phyloP scores from a whole-genome alignment of 2,113 vertebrate species.

The Balaeniceps rex region DNA sequence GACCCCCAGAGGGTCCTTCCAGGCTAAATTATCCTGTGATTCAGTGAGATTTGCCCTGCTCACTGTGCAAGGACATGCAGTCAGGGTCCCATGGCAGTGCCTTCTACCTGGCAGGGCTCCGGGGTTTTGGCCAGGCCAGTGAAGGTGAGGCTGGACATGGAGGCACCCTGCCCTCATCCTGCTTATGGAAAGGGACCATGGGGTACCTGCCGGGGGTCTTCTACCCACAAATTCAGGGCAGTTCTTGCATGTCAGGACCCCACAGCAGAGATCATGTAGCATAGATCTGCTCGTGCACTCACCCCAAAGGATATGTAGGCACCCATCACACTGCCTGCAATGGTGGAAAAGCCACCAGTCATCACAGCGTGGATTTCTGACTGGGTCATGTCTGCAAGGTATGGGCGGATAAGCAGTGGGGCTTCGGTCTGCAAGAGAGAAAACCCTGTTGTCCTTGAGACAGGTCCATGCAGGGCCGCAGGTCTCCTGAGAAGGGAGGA shows the following conservation, averaged over 20 bases:
- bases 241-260: background rate
- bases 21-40: background rate
- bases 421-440: slow-evolving; percentile 81
- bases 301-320: slow-evolving; percentile 94
- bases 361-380: slow-evolving; percentile 95
- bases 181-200: background rate
- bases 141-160: background rate
- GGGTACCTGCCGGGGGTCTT: background rate
- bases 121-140: background rate
- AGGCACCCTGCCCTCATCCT: background rate
- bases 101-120: background rate
- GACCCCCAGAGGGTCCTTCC: background rate
- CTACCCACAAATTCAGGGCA: background rate
- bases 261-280: background rate
- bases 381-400: slow-evolving; percentile 86
- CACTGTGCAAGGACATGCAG: rapidly evolving
- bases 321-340: slow-evolving; percentile 93
- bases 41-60: background rate
- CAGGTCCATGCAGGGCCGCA: background rate
- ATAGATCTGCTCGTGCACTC: background rate
- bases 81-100: background rate
- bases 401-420: slow-evolving; percentile 88
- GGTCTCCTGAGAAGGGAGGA: background rate
- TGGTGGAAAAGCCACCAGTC: slow-evolving; percentile 92
- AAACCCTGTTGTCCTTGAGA: background rate